Evolutionary conservation across 2,888 invertebrate species (phyloP), one percentile per base, ranked within the genome.

Genomic region (Chrysolina oricalcia): DNA sequence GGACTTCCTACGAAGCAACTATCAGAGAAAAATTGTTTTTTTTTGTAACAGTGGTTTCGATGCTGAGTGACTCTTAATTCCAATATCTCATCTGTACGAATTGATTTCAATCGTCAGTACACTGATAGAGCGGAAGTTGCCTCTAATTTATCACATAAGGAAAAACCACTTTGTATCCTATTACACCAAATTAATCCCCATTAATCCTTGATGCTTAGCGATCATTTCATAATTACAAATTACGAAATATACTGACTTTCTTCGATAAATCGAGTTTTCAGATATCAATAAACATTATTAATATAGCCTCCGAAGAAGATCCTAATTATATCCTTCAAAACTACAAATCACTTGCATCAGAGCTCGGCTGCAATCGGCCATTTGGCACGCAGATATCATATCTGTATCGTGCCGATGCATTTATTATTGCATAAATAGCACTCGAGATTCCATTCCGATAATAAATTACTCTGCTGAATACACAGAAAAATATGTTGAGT

Each of bases 211-310:
- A 59, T 59, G 59, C 27, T 10, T n/a, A 59, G 5, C 59, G n/a
- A 59, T 59, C 15, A 59, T 27, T 15, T 23, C n/a, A 13, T 59
- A 35, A 59, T 59, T 59, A 35, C 53, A 35, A 27, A 15, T 59
- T 59, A n/a, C 27, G 59, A 23, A 59, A 59, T 27, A 10, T n/a
- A 1, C n/a, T 2, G 48, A 5, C 27, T 59, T 13, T 23, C 23
- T 59, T 59, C 59, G 59, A 27, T 27, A 27, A 27, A 23, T 2
- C 15, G 59, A 23, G 13, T 35, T 59, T 19, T n/a, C 35, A 59
- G 27, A 59, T 6, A 59, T 59, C 59, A n/a, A 59, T 59, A 59
- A 59, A 59, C 35, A n/a, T 59, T 59, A 59, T 59, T 59, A 59
- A 59, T 59, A n/a, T 27, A 23, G 59, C 59, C 15, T 59, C 59